phyloP scores from a whole-genome alignment of 2,797 vertebrate genomes.

The Podargus strigoides region DNA sequence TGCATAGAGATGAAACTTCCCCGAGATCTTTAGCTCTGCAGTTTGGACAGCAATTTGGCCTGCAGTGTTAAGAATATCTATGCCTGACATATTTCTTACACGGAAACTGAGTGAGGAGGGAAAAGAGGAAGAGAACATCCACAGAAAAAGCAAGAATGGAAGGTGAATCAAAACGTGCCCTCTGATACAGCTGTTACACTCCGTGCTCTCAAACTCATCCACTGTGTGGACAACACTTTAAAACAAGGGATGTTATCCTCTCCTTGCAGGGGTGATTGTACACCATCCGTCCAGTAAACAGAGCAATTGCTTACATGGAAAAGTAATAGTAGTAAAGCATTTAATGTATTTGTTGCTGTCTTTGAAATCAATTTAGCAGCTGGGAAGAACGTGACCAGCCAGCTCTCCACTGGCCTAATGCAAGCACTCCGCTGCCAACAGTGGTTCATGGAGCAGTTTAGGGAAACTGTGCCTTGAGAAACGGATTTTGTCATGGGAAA shows the following conservation, averaged over 20 bases:
- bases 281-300: background rate
- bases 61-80: background rate
- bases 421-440: background rate
- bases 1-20: background rate
- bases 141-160: background rate
- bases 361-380: background rate
- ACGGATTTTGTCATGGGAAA: constrained; percentile 36
- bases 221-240: background rate
- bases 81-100: background rate
- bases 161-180: background rate
- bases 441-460: background rate
- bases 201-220: background rate
- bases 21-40: background rate
- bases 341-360: background rate
- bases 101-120: background rate
- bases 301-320: background rate
- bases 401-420: background rate
- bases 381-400: background rate
- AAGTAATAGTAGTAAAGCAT: background rate
- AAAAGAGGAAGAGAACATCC: background rate
- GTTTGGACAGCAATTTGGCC: background rate
- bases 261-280: background rate
- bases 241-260: background rate
- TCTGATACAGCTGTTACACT: background rate
- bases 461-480: background rate